Evolutionary conservation across 2,113 vertebrate species (phyloP).

Genomic region (Noctilio leporinus): DNA sequence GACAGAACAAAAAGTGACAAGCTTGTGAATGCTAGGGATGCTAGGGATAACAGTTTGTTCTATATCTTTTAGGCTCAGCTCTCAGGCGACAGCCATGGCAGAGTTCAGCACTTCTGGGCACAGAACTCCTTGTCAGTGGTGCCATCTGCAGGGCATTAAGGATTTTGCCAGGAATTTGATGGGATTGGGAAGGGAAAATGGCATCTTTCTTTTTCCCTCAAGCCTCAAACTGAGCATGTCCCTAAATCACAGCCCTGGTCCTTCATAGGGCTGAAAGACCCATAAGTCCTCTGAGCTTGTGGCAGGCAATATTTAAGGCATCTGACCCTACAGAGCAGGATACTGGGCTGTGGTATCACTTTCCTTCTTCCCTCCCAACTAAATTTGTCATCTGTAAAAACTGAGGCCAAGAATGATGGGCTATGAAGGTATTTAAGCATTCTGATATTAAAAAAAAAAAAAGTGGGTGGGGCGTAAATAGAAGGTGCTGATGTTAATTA

Average conservation of each 20-base stretch:
- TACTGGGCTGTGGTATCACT: neutral
- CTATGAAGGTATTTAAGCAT: neutral
- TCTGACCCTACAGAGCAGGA: neutral
- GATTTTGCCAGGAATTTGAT: constrained; percentile 47
- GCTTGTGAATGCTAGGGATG: neutral
- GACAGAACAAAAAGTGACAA: constrained; percentile 28
- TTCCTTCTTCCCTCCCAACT: neutral
- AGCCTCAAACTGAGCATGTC: neutral
- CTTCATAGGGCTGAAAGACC: neutral
- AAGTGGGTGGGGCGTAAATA: neutral
- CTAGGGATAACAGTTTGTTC: constrained; percentile 44
- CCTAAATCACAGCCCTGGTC: neutral
- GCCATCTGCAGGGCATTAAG: constrained; percentile 72
- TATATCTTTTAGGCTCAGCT: neutral
- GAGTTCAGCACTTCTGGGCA: neutral
- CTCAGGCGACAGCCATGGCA: constrained; percentile 17
- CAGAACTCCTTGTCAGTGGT: constrained; percentile 59
- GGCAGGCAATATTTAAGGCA: neutral
- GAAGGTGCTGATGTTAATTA: neutral
- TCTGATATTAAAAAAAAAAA: neutral
- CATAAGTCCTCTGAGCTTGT: neutral
- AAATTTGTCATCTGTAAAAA: neutral
- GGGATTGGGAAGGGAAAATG: neutral
- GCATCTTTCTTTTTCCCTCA: neutral
- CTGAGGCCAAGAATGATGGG: neutral